Percentiles rank a stretch among this genome's conserved stretches.
Evolutionary conservation across 1,140 invertebrate genomes (phyloP).

Genomic region (Heliconius nattereri): DNA sequence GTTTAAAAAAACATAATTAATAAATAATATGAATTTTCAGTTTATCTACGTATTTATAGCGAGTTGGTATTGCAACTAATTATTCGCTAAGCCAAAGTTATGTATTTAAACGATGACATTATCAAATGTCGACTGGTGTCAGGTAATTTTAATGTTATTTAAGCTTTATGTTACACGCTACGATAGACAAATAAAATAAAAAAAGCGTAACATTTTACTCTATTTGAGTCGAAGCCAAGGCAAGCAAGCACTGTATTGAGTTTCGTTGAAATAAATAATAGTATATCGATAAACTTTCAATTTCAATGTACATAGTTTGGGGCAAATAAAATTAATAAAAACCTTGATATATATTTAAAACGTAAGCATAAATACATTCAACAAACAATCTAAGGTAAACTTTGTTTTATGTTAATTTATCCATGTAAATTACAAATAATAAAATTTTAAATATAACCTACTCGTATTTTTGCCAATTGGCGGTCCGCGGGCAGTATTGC

Average conservation of each 20-base stretch:
- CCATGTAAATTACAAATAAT: not conserved
- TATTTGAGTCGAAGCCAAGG: no score
- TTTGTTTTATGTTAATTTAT: not conserved
- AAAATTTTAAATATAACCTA: not conserved
- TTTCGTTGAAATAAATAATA: no score
- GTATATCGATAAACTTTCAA: no score
- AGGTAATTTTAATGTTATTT: no score
- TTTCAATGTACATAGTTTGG: no score
- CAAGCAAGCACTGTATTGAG: no score
- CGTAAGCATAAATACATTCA: not conserved
- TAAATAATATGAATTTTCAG: not conserved
- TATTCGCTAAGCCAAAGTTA: not conserved
- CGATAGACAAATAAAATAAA: no score
- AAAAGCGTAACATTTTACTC: no score
- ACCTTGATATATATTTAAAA: no score
- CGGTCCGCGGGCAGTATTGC: slow-evolving; percentile 58
- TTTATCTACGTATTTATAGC: not conserved
- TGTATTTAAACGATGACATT: not conserved
- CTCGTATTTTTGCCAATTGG: slow-evolving; percentile 47
- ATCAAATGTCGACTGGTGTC: not conserved
- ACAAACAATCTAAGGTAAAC: not conserved
- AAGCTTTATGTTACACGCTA: no score
- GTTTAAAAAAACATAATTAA: not conserved
- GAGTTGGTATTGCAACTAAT: not conserved
- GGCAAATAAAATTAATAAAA: no score